Evolutionary conservation across 2,113 vertebrate species (phyloP).

Genomic region (Scatophagus argus): DNA sequence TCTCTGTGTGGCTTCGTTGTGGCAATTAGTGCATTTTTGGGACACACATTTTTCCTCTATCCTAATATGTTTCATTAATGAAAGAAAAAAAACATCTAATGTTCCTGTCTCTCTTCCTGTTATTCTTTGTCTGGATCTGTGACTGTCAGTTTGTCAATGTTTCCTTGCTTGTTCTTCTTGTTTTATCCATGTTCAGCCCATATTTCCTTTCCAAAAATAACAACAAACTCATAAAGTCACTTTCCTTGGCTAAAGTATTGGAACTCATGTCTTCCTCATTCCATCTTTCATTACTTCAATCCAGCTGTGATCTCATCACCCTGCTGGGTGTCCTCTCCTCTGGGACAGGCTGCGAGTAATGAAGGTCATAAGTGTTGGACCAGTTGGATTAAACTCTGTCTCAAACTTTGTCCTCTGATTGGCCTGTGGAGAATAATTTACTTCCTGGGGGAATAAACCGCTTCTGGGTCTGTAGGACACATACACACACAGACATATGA

Average conservation of each 20-base stretch:
- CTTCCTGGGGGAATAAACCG: conserved; percentile 65
- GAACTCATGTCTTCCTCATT: conserved; percentile 33
- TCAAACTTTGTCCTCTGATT: conserved; percentile 66
- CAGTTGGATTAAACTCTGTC: conserved; percentile 52
- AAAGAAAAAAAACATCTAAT: not conserved
- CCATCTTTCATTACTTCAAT: conserved; percentile 7
- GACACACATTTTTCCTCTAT: not conserved
- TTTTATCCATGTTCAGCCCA: not conserved
- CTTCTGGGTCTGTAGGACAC: conserved; percentile 74
- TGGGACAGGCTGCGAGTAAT: conserved; percentile 10
- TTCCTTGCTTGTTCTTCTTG: not conserved
- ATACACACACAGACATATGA: not conserved
- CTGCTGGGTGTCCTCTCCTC: conserved; percentile 9
- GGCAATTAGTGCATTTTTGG: not conserved
- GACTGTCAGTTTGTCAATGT: conserved; percentile 11
- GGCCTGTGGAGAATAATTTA: conserved; percentile 68
- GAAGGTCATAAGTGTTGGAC: conserved; percentile 48
- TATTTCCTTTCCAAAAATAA: conserved; percentile 16
- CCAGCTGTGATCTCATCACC: conserved; percentile 12
- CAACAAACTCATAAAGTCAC: conserved; percentile 7
- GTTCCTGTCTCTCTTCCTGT: conserved; percentile 19
- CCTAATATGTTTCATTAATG: not conserved
- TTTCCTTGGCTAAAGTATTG: not conserved
- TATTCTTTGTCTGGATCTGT: not conserved
- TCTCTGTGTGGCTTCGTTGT: not conserved